Conservation (phyloP, 2,797 vertebrate species). For the Masticophis lateralis region DNA sequence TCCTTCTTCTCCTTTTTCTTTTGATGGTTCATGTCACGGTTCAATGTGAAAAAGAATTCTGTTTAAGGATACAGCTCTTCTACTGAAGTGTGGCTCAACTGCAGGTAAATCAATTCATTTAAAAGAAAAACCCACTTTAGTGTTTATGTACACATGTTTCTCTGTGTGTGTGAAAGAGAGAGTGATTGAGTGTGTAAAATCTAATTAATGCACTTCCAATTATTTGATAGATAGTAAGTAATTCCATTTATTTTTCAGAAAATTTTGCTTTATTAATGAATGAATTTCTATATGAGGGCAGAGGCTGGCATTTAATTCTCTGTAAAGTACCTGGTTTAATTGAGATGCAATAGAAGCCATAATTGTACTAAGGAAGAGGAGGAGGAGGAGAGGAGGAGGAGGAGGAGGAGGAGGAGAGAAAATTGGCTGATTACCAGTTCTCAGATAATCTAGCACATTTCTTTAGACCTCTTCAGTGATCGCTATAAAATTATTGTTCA, state of each 20-base stretch:
- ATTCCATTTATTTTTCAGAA: background rate
- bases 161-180: background rate
- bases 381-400: background rate
- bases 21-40: background rate
- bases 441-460: background rate
- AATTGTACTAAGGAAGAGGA: background rate
- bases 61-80: background rate
- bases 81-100: background rate
- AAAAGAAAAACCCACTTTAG: background rate
- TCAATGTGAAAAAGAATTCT: background rate
- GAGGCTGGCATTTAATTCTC: background rate
- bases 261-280: background rate
- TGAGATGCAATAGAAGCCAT: background rate
- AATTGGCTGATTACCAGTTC: background rate
- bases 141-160: background rate
- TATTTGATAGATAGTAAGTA: background rate
- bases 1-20: background rate
- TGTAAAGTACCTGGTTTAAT: background rate
- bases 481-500: background rate
- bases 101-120: constrained; percentile 18
- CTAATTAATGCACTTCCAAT: background rate
- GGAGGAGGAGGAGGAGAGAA: background rate
- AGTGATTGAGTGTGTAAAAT: background rate
- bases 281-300: background rate
- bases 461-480: background rate